Evolutionary conservation across 2,797 vertebrate genomes (phyloP).

Genomic region (Emydoidea blandingii): DNA sequence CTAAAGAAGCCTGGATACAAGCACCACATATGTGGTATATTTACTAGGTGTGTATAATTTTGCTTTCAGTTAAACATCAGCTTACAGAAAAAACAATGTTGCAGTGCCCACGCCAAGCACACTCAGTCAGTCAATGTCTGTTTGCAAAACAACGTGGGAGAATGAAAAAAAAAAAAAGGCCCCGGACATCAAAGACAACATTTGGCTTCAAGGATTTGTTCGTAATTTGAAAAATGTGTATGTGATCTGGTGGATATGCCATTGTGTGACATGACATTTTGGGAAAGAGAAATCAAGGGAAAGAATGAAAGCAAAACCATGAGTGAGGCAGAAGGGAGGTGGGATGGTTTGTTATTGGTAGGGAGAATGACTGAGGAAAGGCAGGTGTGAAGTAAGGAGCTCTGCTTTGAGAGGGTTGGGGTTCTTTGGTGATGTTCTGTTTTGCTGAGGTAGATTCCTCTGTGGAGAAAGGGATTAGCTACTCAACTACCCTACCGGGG

Average conservation of each 20-base stretch:
- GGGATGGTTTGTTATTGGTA: background rate
- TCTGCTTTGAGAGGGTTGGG: background rate
- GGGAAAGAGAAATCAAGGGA: background rate
- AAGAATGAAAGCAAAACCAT: background rate
- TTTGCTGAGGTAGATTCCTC: background rate
- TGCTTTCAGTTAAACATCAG: background rate
- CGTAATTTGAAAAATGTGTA: background rate
- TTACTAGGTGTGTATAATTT: background rate
- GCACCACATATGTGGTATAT: background rate
- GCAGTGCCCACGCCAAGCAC: background rate
- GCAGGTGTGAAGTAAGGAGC: background rate
- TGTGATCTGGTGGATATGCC: background rate
- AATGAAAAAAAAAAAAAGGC: fast-evolving
- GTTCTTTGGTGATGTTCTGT: background rate
- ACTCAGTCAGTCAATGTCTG: background rate
- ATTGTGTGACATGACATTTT: background rate
- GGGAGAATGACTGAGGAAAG: background rate
- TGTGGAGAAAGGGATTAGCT: background rate
- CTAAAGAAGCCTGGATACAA: background rate
- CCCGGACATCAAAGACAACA: background rate
- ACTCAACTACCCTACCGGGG: background rate
- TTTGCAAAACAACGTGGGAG: background rate
- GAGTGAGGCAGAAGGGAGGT: background rate
- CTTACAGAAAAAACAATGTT: background rate
- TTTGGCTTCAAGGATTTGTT: background rate